phyloP scores from a whole-genome alignment of 2,113 vertebrate genomes.

The Rhombomys opimus region DNA sequence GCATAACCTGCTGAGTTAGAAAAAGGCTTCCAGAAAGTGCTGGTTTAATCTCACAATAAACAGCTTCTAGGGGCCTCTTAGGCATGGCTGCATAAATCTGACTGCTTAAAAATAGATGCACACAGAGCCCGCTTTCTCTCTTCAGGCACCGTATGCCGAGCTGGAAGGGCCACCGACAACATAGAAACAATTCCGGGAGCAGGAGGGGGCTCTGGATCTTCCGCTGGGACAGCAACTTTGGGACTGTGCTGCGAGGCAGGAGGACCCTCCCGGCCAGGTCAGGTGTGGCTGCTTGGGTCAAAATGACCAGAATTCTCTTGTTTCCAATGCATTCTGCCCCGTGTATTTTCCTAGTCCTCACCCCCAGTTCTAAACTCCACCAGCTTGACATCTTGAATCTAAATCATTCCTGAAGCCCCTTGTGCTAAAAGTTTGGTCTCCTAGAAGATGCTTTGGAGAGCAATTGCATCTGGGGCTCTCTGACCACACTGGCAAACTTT shows the following conservation, averaged over 20 bases:
- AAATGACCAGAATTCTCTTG: too few species aligned
- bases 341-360: not conserved
- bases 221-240: not conserved
- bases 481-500: not conserved
- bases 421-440: not conserved
- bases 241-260: not conserved
- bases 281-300: not conserved
- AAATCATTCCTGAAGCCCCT: not conserved
- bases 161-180: not conserved
- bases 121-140: not conserved
- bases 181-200: not conserved
- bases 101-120: constrained; percentile 59
- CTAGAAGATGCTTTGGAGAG: not conserved
- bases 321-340: not conserved
- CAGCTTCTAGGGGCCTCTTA: constrained; percentile 57
- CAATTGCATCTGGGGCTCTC: not conserved
- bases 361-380: not conserved
- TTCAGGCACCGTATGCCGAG: not conserved
- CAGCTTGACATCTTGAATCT: not conserved
- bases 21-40: constrained; percentile 68
- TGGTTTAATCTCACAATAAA: constrained; percentile 65
- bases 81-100: constrained; percentile 67
- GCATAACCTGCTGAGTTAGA: constrained; percentile 67
- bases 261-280: not conserved
- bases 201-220: not conserved